Base-by-base conservation (phyloP, 2,113 vertebrate genomes). In the Hydrochoerus hydrochaeris region DNA sequence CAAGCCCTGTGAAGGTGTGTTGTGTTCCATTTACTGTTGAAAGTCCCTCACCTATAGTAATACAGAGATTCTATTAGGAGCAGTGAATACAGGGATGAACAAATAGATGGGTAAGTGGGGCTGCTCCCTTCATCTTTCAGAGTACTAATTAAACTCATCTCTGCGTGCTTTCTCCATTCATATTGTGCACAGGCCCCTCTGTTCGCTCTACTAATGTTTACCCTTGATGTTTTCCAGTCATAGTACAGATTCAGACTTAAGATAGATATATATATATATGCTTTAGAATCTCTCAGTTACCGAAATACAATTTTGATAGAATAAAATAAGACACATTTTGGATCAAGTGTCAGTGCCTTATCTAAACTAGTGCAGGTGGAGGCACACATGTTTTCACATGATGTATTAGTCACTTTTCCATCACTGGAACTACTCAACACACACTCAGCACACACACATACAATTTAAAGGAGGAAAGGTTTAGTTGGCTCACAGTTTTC, bases 281-380 rank as follows among this genome's bases (percentile, higher is more conserved):
- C 46, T 9, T 9, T 80, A 81, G 13, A 78, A 46, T 83, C 80
- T 94, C 90, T 83, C 65, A 75, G 91, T 46, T 94, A 92, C 60
- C 57, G 12, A 84, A 75, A 46, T 84, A 58, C 62, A 84, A 88
- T 88, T 71, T 35, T 80, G 54, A 88, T 24, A 83, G 24, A 28
- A 94, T 69, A 65, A 86, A 80, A 67, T 77, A 32, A 87, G 69
- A 46, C 22, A 84, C 2, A 41, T 84, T 84, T 80, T 86, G 30
- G 30, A 6, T 65, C 6, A 38, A 28, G 6, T 88, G 75, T 58
- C 52, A 32, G n/a, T 14, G 7, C 26, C 28, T 90, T 81, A 28
- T 30, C 14, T 62, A 84, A 60, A 38, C 32, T 62, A 41, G 63
- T 85, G 52, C 26, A 90, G 44, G 32, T 24, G 1, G 35, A 17